These are phyloP conservation scores for Ommatoiulus sabulosus DNA, from an alignment of 2,888 invertebrate species.

Conservation along the genomic window DNA sequence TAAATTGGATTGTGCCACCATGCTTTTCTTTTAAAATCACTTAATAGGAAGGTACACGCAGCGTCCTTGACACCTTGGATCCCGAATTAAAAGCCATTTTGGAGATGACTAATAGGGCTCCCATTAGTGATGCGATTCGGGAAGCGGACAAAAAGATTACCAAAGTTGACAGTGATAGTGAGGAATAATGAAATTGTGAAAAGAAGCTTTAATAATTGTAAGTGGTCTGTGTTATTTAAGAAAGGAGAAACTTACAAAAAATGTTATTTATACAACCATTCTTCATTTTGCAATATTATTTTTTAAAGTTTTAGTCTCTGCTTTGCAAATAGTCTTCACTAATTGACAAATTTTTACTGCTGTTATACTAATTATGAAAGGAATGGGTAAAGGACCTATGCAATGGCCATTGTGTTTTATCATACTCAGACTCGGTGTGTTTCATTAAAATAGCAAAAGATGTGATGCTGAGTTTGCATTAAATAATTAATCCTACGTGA, in stretches of 20 bases:
- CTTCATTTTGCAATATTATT: too few relatives aligned
- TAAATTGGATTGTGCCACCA: not conserved
- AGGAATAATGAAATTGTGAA: not conserved
- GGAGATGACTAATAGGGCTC: slow-evolving; percentile 82
- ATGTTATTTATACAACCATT: too few relatives aligned
- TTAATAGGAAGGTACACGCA: slow-evolving; percentile 71
- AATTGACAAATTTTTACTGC: too few relatives aligned
- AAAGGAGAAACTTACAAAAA: not conserved
- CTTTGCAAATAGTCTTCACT: too few relatives aligned
- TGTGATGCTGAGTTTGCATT: too few relatives aligned
- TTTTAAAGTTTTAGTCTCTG: too few relatives aligned
- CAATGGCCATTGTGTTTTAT: too few relatives aligned
- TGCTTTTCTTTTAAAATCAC: not conserved
- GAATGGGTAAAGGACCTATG: too few relatives aligned
- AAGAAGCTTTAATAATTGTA: not conserved
- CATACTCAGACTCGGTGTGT: too few relatives aligned
- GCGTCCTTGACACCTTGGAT: slow-evolving; percentile 78
- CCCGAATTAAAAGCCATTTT: slow-evolving; percentile 85
- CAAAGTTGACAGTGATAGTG: not conserved
- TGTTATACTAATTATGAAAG: too few relatives aligned
- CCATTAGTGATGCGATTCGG: slow-evolving; percentile 85
- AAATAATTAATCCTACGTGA: too few relatives aligned
- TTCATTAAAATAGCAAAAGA: too few relatives aligned
- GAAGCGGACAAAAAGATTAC: slow-evolving; percentile 64
- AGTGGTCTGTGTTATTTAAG: not conserved